Conservation (phyloP, 92 coral and sea anemone genomes). For the Isaurus tuberculatus region DNA sequence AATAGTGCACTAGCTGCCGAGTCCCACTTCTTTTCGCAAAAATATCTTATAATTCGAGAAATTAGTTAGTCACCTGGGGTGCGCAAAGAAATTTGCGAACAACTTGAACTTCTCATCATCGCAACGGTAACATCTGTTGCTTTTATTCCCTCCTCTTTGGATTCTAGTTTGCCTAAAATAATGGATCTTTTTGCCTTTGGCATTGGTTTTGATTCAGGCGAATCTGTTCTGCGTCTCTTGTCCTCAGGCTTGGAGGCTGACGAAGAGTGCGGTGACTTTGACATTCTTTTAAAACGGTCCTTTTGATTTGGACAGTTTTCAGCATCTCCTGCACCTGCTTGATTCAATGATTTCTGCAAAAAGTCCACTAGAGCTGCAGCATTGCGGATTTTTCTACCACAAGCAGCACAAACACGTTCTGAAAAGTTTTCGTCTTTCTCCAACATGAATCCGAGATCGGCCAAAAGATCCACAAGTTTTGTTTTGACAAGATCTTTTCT, state of each 20-base stretch:
- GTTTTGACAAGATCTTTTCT: slow-evolving; percentile 16
- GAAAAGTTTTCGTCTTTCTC: slow-evolving; percentile 15
- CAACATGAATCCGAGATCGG: slow-evolving; percentile 13
- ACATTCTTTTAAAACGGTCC: neutral
- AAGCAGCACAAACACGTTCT: slow-evolving; percentile 38
- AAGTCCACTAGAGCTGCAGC: slow-evolving; percentile 9
- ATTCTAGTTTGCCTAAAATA: no score
- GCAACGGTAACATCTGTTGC: slow-evolving; percentile 11
- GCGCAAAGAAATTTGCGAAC: slow-evolving; percentile 16
- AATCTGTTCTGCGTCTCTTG: neutral
- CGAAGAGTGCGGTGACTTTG: slow-evolving; percentile 37
- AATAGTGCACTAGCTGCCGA: slow-evolving; percentile 34
- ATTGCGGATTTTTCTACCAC: slow-evolving; percentile 26
- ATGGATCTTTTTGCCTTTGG: slow-evolving; percentile 2
- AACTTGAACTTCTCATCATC: slow-evolving; percentile 11
- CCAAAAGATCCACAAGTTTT: slow-evolving; percentile 15
- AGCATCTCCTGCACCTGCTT: neutral
- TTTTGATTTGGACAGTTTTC: neutral
- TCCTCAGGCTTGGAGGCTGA: neutral
- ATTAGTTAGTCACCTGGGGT: no score
- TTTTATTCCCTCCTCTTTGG: neutral
- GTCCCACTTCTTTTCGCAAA: slow-evolving; percentile 37
- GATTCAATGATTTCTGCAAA: neutral
- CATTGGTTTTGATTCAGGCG: neutral
- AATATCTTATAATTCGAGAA: slow-evolving; percentile 23